A percentile compares a stretch with the other conserved stretches of the same genome.
These are phyloP conservation scores for Sinella curviseta DNA, from an alignment of 1,140 invertebrate genomes.

Conservation along the genomic window DNA sequence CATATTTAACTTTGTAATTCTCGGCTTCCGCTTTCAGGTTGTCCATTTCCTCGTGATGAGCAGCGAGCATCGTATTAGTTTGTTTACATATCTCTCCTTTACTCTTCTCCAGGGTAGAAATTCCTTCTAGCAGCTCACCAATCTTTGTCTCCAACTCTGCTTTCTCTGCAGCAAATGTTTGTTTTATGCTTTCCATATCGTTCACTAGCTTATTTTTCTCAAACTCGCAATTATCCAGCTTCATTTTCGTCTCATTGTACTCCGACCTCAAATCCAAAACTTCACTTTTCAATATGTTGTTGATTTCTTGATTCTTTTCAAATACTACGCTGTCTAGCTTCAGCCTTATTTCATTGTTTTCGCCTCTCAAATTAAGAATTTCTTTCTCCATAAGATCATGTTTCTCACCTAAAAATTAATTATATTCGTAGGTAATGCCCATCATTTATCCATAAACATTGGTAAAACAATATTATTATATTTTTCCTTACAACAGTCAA, in stretches of 20 bases:
- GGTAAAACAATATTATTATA: background rate
- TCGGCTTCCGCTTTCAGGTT: constrained; percentile 27
- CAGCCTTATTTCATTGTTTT: background rate
- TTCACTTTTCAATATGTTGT: background rate
- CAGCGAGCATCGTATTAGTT: constrained; percentile 28
- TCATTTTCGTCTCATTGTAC: background rate
- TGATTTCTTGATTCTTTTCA: background rate
- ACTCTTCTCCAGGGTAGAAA: constrained; percentile 27
- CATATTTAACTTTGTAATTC: constrained; percentile 32
- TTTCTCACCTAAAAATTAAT: background rate
- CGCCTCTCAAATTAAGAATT: background rate
- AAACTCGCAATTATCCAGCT: background rate
- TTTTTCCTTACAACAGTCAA: constrained; percentile 35
- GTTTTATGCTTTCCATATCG: background rate
- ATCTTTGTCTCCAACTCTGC: constrained; percentile 12
- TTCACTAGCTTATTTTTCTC: background rate
- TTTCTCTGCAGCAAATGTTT: background rate
- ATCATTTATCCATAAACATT: background rate
- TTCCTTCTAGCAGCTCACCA: constrained; percentile 14
- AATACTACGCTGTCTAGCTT: background rate
- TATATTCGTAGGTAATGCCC: background rate
- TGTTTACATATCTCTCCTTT: constrained; percentile 42
- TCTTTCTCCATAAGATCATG: constrained; percentile 35
- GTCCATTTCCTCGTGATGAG: constrained; percentile 45
- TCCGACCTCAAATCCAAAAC: background rate